Conservation (phyloP, 2,797 vertebrate species). For the Cirrhinus molitorella region DNA sequence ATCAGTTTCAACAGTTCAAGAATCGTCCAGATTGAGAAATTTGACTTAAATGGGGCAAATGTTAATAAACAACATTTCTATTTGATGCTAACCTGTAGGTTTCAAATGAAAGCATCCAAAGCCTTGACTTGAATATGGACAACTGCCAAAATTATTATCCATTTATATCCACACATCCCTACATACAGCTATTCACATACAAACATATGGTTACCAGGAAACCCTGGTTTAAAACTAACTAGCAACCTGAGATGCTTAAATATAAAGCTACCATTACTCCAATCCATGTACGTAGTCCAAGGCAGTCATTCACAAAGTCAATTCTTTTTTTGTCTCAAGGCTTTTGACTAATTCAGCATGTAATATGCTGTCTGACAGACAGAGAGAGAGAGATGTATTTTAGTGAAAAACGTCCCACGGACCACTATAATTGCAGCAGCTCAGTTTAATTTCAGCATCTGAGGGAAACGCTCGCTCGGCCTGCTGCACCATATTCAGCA, state of each 20-base stretch:
- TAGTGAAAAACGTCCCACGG: neutral
- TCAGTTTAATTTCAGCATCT: conserved; percentile 3
- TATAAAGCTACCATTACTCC: conserved; percentile 18
- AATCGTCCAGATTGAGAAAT: too few relatives aligned
- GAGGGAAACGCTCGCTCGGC: neutral
- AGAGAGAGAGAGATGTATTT: conserved; percentile 13
- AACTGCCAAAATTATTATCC: neutral
- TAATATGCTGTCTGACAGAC: conserved; percentile 4
- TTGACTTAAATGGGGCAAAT: too few relatives aligned
- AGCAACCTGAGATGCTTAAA: conserved; percentile 1
- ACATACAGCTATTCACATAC: neutral
- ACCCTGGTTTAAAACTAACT: neutral
- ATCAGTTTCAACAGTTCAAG: too few relatives aligned
- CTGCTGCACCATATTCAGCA: neutral
- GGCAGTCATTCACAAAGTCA: conserved; percentile 20
- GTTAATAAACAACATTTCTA: too few relatives aligned
- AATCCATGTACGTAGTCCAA: conserved; percentile 16
- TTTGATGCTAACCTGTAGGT: too few relatives aligned
- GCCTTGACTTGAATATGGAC: too few relatives aligned
- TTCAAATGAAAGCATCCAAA: neutral
- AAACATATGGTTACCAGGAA: neutral
- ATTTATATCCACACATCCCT: neutral
- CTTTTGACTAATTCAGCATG: conserved; percentile 37
- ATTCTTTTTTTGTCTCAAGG: conserved; percentile 40
- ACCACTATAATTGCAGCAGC: conserved; percentile 15